Base-by-base conservation (phyloP, 2,797 vertebrate genomes). In the Babyrousa celebensis region DNA sequence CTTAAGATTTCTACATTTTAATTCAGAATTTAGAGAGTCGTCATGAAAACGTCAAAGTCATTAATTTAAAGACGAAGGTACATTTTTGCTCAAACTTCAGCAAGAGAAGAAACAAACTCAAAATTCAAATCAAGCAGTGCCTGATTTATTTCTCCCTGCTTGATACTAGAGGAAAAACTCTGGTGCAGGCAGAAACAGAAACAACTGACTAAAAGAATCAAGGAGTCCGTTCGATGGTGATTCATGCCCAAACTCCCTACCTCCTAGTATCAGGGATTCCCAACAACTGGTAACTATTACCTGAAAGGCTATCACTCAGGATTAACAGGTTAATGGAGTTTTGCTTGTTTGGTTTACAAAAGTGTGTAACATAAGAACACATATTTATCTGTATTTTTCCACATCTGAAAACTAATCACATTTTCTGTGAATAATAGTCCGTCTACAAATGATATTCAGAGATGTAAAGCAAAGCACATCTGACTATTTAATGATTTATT, bases 401-500 rank as follows among this genome's bases (percentile, higher is more conserved):
- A 67, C 85, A 94, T 58, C 17, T 96, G 74, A 87, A 89, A 21
- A 89, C 62, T 43, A 92, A 86, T 89, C 56, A 92, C 8, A 2
- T 52, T 29, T 95, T 52, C 12, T 93, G 85, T 43, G 96, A 96
- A 84, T 95, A 15, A 54, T 10, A 89, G 15, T 56, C 78, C 70
- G 12, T 43, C 87, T 67, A 68, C 21, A 93, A 89, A 80, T 89
- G 18, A 75, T 58, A 58, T 56, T 56, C 43, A 70, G 36, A 71
- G 43, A 93, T 40, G 54, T 21, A 93, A 96, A 90, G 85, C 56
- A 84, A 95, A 95, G 43, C 1, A 29, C 5, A 43, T 94, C 48
- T 87, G 77, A 82, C 27, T 6, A 48, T 80, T 80, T 94, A 58
- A 25, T 48, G 68, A 89, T 63, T 94, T 86, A 63, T 89, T 97